Percentiles rank a stretch among this genome's conserved stretches.
Evolutionary conservation across 2,888 invertebrate genomes (phyloP).

Genomic region (Euspilapteryx auroguttella): DNA sequence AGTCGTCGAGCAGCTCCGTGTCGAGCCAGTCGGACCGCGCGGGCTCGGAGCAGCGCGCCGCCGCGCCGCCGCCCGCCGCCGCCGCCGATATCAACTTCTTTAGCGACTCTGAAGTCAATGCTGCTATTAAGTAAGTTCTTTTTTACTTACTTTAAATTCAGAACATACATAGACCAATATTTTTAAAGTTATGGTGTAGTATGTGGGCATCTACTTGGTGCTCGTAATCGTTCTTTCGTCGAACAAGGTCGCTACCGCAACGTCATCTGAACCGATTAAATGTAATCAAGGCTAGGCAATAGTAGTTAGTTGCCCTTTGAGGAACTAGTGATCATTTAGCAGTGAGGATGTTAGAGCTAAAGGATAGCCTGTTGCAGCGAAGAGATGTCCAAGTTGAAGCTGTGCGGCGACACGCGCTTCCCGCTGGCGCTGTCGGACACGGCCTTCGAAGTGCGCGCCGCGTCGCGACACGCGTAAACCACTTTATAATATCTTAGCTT

Average conservation of each 20-base stretch:
- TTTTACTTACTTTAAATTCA: too few relatives aligned
- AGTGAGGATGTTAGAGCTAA: not conserved
- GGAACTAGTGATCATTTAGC: not conserved
- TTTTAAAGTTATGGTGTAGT: too few relatives aligned
- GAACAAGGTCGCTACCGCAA: too few relatives aligned
- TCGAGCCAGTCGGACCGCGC: constrained; percentile 55
- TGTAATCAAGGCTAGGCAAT: constrained; percentile 3
- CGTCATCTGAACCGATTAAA: too few relatives aligned
- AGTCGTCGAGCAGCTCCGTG: constrained; percentile 62
- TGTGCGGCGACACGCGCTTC: constrained; percentile 52
- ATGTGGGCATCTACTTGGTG: not conserved
- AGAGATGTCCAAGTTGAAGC: constrained; percentile 55
- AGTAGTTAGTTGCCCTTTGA: not conserved
- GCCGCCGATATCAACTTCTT: constrained; percentile 70
- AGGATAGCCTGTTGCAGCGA: constrained; percentile 38
- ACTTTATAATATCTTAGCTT: too few relatives aligned
- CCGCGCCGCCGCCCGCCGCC: constrained; percentile 30
- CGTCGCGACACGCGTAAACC: constrained; percentile 50
- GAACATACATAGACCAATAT: too few relatives aligned
- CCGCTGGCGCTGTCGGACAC: constrained; percentile 55
- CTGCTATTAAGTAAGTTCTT: constrained; percentile 54
- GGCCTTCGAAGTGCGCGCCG: constrained; percentile 55
- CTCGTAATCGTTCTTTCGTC: constrained; percentile 5
- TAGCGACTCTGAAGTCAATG: constrained; percentile 87
- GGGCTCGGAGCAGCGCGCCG: constrained; percentile 38